phyloP scores from a whole-genome alignment of 37 sponge, comb jelly and placozoan species.

The Bolinopsis microptera region DNA sequence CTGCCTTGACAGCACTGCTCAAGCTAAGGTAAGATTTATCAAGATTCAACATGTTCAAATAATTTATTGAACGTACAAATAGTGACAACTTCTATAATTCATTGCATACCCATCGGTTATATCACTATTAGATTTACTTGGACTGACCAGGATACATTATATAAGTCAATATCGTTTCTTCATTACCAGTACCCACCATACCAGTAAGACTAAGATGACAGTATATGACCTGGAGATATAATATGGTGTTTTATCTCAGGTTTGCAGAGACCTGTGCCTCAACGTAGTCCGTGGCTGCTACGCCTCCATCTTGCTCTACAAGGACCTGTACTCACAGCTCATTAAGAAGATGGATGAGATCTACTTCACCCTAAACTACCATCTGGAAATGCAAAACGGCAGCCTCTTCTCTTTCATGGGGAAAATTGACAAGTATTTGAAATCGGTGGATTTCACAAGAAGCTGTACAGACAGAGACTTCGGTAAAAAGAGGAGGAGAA shows the following conservation, averaged over 20 bases:
- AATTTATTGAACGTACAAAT: too few relatives aligned
- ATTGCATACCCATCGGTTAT: too few relatives aligned
- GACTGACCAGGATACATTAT: neutral
- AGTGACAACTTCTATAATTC: too few relatives aligned
- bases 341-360: neutral
- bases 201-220: too few relatives aligned
- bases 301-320: constrained; percentile 27
- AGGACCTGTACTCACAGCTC: neutral
- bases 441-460: neutral
- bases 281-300: constrained; percentile 41
- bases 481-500: neutral
- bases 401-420: neutral
- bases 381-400: constrained; percentile 23
- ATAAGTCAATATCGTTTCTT: neutral
- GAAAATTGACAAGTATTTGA: neutral
- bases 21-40: neutral
- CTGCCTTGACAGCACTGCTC: constrained; percentile 23
- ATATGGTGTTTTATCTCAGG: too few relatives aligned
- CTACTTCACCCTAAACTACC: constrained; percentile 1
- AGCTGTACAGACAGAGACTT: neutral
- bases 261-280: neutral
- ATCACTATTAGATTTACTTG: too few relatives aligned
- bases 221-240: too few relatives aligned
- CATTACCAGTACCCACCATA: too few relatives aligned
- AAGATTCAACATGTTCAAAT: too few relatives aligned